Percentiles rank a stretch among this genome's conserved stretches.
These are phyloP conservation scores for Nomada ferruginata DNA, from an alignment of 2,888 invertebrate genomes.

Conservation along the genomic window DNA sequence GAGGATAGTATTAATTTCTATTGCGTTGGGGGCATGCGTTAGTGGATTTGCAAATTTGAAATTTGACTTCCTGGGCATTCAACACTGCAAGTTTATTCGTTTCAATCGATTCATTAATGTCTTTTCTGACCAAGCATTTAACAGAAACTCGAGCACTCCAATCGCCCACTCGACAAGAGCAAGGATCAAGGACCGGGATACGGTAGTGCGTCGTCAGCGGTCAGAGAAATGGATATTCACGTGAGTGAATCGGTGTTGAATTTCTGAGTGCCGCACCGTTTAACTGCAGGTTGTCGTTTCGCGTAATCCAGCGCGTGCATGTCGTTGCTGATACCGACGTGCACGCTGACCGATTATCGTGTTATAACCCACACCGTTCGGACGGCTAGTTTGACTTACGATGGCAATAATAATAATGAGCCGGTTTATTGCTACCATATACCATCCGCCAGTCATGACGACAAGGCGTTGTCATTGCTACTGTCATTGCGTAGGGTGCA, in stretches of 20 bases:
- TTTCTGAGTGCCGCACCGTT: constrained; percentile 49
- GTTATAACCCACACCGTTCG: constrained; percentile 48
- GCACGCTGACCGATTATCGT: constrained; percentile 61
- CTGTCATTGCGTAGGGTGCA: constrained; percentile 35
- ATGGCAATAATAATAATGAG: constrained; percentile 68
- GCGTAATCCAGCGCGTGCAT: constrained; percentile 61
- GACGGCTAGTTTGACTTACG: constrained; percentile 60
- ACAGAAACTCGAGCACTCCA: constrained; percentile 34
- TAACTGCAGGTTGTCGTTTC: constrained; percentile 55
- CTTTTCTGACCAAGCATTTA: constrained; percentile 1
- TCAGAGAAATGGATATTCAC: constrained; percentile 53
- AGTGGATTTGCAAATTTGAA: too few species aligned
- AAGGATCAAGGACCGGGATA: constrained; percentile 25
- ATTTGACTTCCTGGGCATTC: too few species aligned
- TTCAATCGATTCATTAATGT: background rate
- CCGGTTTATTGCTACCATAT: constrained; percentile 61
- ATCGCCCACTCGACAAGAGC: constrained; percentile 10
- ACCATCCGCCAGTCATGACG: constrained; percentile 33
- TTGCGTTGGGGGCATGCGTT: too few species aligned
- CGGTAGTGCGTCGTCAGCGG: constrained; percentile 45
- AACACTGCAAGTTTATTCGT: too few species aligned
- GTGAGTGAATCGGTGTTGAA: constrained; percentile 53
- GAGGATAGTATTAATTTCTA: too few species aligned
- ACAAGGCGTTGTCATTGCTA: constrained; percentile 49
- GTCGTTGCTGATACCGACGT: constrained; percentile 59